phyloP scores from a whole-genome alignment of 1,140 invertebrate species.

The Harpegnathos saltator region DNA sequence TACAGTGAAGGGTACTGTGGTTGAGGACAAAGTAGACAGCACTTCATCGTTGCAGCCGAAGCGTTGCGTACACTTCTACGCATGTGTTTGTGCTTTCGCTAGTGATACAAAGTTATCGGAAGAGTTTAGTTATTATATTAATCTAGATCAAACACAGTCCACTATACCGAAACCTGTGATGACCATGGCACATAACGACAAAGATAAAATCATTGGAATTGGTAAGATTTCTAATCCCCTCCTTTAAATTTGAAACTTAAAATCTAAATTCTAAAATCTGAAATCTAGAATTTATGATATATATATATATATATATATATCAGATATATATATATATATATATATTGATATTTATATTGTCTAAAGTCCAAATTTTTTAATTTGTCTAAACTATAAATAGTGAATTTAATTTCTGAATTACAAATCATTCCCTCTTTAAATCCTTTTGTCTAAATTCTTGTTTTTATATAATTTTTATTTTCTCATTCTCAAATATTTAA shows the following conservation, averaged over 20 bases:
- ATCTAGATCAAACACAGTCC: conserved; percentile 84
- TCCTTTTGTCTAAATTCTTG: no score
- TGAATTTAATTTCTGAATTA: no score
- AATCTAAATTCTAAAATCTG: not conserved
- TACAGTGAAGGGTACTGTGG: conserved; percentile 67
- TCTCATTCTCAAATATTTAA: no score
- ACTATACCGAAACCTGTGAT: conserved; percentile 74
- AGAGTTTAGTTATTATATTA: conserved; percentile 91
- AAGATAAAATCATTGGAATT: conserved; percentile 82
- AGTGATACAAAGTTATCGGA: conserved; percentile 89
- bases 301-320: no score
- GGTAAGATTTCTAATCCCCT: conserved; percentile 71
- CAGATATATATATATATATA: no score
- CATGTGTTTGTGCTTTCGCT: conserved; percentile 93
- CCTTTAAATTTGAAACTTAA: no score
- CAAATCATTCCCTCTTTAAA: no score
- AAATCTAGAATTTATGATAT: no score
- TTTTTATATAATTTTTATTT: no score
- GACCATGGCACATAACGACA: conserved; percentile 72
- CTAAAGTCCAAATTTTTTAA: no score
- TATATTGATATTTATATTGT: no score
- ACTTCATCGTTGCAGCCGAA: conserved; percentile 67
- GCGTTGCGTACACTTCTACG: conserved; percentile 89
- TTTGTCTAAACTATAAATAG: no score
- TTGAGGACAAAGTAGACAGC: conserved; percentile 74